Evolutionary conservation across 2,888 invertebrate genomes (phyloP).

Genomic region (Ochlodes sylvanus): DNA sequence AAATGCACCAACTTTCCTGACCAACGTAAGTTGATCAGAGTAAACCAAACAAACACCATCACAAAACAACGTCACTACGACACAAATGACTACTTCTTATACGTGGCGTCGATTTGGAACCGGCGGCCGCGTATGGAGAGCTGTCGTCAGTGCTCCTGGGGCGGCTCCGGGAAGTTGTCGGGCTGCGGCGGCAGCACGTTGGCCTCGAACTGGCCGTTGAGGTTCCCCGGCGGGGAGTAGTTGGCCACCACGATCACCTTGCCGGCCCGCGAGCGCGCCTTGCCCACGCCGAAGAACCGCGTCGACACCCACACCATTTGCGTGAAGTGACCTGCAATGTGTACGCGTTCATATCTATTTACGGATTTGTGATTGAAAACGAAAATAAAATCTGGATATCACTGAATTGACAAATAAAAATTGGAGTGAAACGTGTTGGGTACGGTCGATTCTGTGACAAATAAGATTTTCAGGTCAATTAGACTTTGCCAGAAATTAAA

Average conservation of each 20-base stretch:
- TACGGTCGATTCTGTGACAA: too few relatives aligned
- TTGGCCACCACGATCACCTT: slow-evolving; percentile 93
- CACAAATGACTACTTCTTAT: slow-evolving; percentile 45
- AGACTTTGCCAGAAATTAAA: too few relatives aligned
- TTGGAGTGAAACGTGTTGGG: too few relatives aligned
- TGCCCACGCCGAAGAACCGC: slow-evolving; percentile 91
- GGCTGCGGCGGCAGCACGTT: slow-evolving; percentile 91
- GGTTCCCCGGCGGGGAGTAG: slow-evolving; percentile 93
- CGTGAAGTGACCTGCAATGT: slow-evolving; percentile 90
- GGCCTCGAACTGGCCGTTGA: slow-evolving; percentile 88
- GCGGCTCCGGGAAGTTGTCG: slow-evolving; percentile 81
- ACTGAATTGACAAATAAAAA: too few relatives aligned
- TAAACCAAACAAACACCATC: slow-evolving; percentile 17
- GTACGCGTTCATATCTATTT: not conserved
- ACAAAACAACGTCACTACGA: slow-evolving; percentile 33
- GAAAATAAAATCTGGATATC: too few relatives aligned
- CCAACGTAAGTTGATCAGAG: not conserved
- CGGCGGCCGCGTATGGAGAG: slow-evolving; percentile 76
- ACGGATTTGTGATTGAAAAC: too few relatives aligned
- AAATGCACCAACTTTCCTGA: not conserved
- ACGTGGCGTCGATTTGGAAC: slow-evolving; percentile 72
- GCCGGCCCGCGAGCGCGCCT: slow-evolving; percentile 90
- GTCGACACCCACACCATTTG: slow-evolving; percentile 94
- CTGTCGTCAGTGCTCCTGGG: slow-evolving; percentile 73
- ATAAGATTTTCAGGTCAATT: too few relatives aligned